Evolutionary conservation across 2,797 vertebrate species (phyloP).

Genomic region (Acanthurus leucopareius): DNA sequence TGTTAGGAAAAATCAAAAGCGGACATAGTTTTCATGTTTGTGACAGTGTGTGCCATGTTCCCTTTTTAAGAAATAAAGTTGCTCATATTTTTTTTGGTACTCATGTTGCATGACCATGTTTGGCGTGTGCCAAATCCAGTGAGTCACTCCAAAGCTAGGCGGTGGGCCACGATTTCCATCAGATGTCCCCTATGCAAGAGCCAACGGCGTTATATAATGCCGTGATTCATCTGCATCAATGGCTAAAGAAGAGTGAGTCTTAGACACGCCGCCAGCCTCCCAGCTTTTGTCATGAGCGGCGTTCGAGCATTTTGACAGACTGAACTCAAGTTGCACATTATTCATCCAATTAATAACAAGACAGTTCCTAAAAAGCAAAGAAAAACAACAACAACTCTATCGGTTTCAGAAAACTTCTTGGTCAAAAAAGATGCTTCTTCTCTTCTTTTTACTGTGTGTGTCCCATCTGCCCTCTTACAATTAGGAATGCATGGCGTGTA

Average conservation of each 20-base stretch:
- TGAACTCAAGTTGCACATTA: slow-evolving; percentile 15
- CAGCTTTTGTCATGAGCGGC: slow-evolving; percentile 39
- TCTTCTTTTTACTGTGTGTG: not conserved
- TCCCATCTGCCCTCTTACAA: slow-evolving; percentile 16
- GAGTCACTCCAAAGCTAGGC: slow-evolving; percentile 62
- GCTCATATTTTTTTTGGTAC: slow-evolving; percentile 35
- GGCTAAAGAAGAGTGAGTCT: slow-evolving; percentile 35
- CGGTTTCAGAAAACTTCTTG: not conserved
- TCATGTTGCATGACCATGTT: slow-evolving; percentile 42
- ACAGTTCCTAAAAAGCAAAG: too few species aligned
- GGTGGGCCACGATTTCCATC: slow-evolving; percentile 67
- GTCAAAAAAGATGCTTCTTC: not conserved
- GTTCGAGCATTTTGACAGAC: slow-evolving; percentile 7
- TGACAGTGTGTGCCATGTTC: not conserved
- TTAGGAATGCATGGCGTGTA: slow-evolving; percentile 48
- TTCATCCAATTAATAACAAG: not conserved
- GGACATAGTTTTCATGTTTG: not conserved
- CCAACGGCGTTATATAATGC: slow-evolving; percentile 71
- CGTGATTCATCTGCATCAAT: slow-evolving; percentile 70
- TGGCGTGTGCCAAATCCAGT: slow-evolving; percentile 49
- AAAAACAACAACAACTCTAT: not conserved
- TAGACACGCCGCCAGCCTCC: slow-evolving; percentile 32
- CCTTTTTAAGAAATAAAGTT: slow-evolving; percentile 12
- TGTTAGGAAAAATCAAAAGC: not conserved
- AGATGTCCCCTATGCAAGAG: slow-evolving; percentile 68